Percentiles rank a stretch among this genome's conserved stretches.
Conservation (phyloP, 2,113 vertebrate genomes). For the Neolamprologus sp. region DNA sequence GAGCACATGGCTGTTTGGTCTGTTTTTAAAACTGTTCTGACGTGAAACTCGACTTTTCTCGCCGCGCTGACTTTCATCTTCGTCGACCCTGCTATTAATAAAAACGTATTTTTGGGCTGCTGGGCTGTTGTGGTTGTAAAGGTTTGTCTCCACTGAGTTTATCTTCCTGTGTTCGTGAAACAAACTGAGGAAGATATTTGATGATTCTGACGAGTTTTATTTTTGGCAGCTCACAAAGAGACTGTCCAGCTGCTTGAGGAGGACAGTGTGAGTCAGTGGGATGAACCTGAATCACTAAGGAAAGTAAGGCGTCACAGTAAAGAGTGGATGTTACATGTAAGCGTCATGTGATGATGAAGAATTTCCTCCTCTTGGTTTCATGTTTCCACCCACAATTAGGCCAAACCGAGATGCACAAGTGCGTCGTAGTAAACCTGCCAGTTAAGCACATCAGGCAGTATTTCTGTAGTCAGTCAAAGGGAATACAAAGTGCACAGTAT, state of each 20-base stretch:
- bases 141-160: neutral
- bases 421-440: accelerated
- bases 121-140: neutral
- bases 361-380: neutral
- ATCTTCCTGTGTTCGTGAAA: neutral
- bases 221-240: neutral
- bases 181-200: neutral
- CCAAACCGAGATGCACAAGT: neutral
- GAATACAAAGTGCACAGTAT: neutral
- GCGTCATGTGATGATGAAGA: neutral
- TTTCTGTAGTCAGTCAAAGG: accelerated
- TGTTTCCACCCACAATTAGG: neutral
- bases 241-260: accelerated
- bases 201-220: neutral
- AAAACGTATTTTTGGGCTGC: slow-evolving; percentile 12
- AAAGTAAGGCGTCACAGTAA: neutral
- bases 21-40: neutral
- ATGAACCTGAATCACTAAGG: neutral
- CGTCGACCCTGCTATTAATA: neutral
- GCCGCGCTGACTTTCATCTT: neutral
- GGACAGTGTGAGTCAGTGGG: accelerated
- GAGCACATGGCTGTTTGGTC: neutral
- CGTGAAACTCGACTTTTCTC: neutral
- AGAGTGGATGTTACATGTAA: neutral
- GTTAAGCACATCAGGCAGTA: neutral